A percentile compares a stretch with the other conserved stretches of the same genome.
Conservation (phyloP, 2,888 invertebrate genomes). For the Sylvicola cinctus region DNA sequence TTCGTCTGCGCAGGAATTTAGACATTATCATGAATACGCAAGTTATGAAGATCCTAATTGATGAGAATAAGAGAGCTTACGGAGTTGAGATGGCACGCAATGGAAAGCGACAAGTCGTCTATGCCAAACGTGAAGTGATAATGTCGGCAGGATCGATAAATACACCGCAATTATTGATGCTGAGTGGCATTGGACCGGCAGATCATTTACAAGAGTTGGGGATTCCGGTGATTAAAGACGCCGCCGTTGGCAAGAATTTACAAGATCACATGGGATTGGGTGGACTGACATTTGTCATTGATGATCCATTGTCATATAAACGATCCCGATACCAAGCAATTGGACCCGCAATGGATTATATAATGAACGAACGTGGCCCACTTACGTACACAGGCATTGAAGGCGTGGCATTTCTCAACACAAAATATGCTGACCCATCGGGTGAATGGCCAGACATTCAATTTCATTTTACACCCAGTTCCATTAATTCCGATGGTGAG, state of each 20-base stretch:
- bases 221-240: conserved; percentile 51
- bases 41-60: conserved; percentile 48
- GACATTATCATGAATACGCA: conserved; percentile 62
- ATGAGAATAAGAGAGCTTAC: conserved; percentile 44
- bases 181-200: conserved; percentile 71
- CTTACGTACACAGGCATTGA: conserved; percentile 71
- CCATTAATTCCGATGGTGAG: conserved; percentile 64
- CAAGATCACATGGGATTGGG: conserved; percentile 80
- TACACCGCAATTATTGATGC: conserved; percentile 75
- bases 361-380: conserved; percentile 60
- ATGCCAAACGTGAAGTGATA: conserved; percentile 62
- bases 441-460: conserved; percentile 70
- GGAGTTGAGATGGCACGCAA: conserved; percentile 55
- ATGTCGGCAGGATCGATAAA: conserved; percentile 75
- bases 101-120: conserved; percentile 39
- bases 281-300: conserved; percentile 61
- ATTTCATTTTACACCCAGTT: conserved; percentile 71
- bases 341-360: conserved; percentile 60
- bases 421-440: conserved; percentile 59
- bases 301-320: conserved; percentile 60
- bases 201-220: conserved; percentile 49
- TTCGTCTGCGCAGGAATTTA: conserved; percentile 52
- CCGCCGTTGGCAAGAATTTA: conserved; percentile 63
- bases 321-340: conserved; percentile 57
- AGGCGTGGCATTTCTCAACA: conserved; percentile 70